These are phyloP conservation scores for Oceanites oceanicus DNA, from an alignment of 2,113 vertebrate species.

Conservation along the genomic window DNA sequence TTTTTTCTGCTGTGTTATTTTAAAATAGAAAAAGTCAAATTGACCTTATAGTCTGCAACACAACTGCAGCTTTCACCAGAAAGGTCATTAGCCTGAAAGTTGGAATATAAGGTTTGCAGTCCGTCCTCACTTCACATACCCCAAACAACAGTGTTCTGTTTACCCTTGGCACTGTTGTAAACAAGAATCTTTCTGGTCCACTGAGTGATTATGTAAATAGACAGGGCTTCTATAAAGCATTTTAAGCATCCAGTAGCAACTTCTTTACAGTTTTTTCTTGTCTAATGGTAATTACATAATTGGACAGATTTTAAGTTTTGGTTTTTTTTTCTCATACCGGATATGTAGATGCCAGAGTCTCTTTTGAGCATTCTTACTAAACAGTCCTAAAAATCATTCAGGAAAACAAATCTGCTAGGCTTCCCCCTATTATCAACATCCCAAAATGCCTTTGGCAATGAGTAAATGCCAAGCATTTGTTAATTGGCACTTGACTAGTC, in stretches of 20 bases:
- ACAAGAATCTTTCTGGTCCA: background rate
- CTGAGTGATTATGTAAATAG: conserved; percentile 37
- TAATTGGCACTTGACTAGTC: conserved; percentile 7
- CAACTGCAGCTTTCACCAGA: background rate
- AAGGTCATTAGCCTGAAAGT: background rate
- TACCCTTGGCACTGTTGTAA: background rate
- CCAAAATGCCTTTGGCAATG: conserved; percentile 4
- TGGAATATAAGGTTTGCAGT: background rate
- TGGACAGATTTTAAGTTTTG: background rate
- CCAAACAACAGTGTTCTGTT: background rate
- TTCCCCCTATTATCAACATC: background rate
- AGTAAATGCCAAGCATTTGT: conserved; percentile 42
- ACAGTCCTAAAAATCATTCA: background rate
- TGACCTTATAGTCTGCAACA: background rate
- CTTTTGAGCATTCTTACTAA: background rate
- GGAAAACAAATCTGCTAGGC: background rate
- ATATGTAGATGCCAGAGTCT: background rate
- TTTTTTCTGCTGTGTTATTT: background rate
- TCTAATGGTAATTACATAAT: conserved; percentile 4
- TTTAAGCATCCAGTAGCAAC: background rate
- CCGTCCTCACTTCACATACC: background rate
- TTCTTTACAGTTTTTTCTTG: background rate
- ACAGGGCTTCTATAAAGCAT: background rate
- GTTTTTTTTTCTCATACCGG: background rate
- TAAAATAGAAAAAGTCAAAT: background rate